Evolutionary conservation across 2,113 vertebrate genomes (phyloP).

Genomic region (Pelobates fuscus): DNA sequence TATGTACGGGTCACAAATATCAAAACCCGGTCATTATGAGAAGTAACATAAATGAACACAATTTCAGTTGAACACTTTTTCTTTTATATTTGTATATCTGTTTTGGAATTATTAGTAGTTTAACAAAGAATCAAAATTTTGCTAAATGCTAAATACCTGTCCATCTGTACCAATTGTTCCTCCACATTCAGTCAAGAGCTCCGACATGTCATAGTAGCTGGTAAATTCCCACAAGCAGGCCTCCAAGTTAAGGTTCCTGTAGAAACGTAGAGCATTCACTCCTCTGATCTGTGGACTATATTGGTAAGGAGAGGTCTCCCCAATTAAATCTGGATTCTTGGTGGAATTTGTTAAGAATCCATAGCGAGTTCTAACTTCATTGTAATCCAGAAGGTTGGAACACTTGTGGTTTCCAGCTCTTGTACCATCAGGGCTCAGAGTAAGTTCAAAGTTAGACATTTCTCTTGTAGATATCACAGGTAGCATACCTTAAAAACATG

Average conservation of each 20-base stretch:
- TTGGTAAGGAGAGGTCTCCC: conserved; percentile 82
- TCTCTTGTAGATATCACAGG: conserved; percentile 88
- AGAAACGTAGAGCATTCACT: conserved; percentile 82
- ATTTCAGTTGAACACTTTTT: too few relatives aligned
- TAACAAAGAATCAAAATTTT: too few relatives aligned
- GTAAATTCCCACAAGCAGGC: conserved; percentile 93
- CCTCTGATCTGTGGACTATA: conserved; percentile 77
- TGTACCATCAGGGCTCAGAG: conserved; percentile 87
- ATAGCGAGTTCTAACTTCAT: conserved; percentile 85
- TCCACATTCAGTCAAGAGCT: conserved; percentile 90
- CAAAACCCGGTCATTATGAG: too few relatives aligned
- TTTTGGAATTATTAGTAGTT: too few relatives aligned
- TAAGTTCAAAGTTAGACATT: conserved; percentile 90
- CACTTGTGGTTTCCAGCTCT: conserved; percentile 90
- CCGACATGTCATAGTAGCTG: conserved; percentile 92
- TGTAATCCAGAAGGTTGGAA: conserved; percentile 87
- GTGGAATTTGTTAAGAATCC: conserved; percentile 82
- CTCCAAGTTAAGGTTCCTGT: conserved; percentile 87
- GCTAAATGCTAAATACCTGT: conserved; percentile 74
- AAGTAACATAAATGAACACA: too few relatives aligned
- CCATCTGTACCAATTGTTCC: conserved; percentile 87
- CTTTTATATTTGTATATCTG: too few relatives aligned
- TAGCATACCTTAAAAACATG: conserved; percentile 79
- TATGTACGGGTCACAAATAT: too few relatives aligned
- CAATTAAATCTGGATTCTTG: conserved; percentile 71